These are phyloP conservation scores for Siphlonurus alternatus DNA, from an alignment of 2,888 invertebrate genomes.

Conservation along the genomic window DNA sequence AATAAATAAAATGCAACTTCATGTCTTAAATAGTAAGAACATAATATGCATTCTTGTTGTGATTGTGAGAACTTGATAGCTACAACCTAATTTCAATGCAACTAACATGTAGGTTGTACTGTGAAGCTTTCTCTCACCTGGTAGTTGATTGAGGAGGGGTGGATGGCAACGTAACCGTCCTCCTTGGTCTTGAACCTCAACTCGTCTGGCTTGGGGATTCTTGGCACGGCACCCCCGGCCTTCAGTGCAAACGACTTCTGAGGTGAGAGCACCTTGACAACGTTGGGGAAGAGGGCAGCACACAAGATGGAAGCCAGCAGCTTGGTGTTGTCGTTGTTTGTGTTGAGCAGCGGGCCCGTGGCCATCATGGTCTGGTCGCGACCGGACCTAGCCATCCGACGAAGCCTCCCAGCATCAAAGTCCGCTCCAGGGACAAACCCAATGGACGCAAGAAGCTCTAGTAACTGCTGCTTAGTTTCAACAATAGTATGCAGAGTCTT, in stretches of 20 bases:
- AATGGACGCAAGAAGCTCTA: constrained; percentile 56
- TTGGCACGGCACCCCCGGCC: constrained; percentile 55
- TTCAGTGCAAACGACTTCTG: constrained; percentile 54
- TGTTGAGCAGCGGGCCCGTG: constrained; percentile 54
- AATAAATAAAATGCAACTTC: too few relatives aligned
- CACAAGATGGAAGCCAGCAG: constrained; percentile 70
- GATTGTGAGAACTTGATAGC: too few relatives aligned
- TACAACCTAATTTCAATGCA: too few relatives aligned
- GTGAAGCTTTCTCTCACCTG: too few relatives aligned
- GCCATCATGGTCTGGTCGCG: constrained; percentile 45
- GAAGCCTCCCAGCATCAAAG: constrained; percentile 22
- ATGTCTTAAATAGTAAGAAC: too few relatives aligned
- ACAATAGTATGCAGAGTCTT: constrained; percentile 68
- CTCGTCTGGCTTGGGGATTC: constrained; percentile 50
- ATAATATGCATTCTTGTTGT: too few relatives aligned
- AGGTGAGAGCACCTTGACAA: constrained; percentile 68
- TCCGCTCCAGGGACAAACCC: constrained; percentile 53
- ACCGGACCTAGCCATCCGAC: constrained; percentile 10
- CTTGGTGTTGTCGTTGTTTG: constrained; percentile 54
- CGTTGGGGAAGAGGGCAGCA: constrained; percentile 84
- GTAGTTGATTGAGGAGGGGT: constrained; percentile 8
- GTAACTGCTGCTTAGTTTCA: constrained; percentile 69
- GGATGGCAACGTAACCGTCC: constrained; percentile 44
- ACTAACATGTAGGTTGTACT: too few relatives aligned
- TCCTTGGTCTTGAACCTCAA: constrained; percentile 54